phyloP scores from a whole-genome alignment of 53 echinoderm and acorn worm genomes.

The Echinometra lucunter region DNA sequence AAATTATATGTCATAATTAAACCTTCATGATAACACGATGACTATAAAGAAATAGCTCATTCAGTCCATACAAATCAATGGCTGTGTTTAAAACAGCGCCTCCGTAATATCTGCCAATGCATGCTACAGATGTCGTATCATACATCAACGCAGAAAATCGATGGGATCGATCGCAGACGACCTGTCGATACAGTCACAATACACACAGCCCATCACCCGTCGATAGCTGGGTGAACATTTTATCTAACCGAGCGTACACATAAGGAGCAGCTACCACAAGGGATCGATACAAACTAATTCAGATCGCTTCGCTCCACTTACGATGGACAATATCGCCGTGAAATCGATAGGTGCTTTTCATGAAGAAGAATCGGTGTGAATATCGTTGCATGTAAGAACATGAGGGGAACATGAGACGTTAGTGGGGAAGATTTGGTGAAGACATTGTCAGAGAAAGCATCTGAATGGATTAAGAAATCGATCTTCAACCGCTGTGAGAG shows the following conservation, averaged over 20 bases:
- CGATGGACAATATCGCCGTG: slow-evolving; percentile 17
- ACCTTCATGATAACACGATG: slow-evolving; percentile 21
- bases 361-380: slow-evolving; percentile 33
- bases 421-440: slow-evolving; percentile 2
- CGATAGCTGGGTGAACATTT: slow-evolving; percentile 32
- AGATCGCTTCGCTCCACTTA: slow-evolving; percentile 53
- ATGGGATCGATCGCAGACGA: slow-evolving; percentile 36
- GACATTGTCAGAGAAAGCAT: slow-evolving; percentile 9
- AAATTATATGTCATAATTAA: slow-evolving; percentile 36
- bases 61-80: slow-evolving; percentile 3
- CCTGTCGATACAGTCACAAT: slow-evolving; percentile 39
- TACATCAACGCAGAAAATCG: slow-evolving; percentile 4
- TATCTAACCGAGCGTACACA: slow-evolving; percentile 25
- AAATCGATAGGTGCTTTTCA: slow-evolving; percentile 42
- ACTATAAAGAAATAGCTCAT: background rate
- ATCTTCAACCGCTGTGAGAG: background rate
- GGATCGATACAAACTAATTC: slow-evolving; percentile 33
- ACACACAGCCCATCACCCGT: slow-evolving; percentile 17
- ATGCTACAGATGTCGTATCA: background rate
- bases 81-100: slow-evolving; percentile 14
- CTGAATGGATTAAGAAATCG: slow-evolving; percentile 3
- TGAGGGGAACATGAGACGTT: slow-evolving; percentile 24
- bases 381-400: slow-evolving; percentile 32
- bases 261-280: slow-evolving; percentile 3
- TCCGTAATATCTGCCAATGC: slow-evolving; percentile 15